Conservation (phyloP, 2,888 invertebrate genomes). For the Drosophila gaucha region DNA sequence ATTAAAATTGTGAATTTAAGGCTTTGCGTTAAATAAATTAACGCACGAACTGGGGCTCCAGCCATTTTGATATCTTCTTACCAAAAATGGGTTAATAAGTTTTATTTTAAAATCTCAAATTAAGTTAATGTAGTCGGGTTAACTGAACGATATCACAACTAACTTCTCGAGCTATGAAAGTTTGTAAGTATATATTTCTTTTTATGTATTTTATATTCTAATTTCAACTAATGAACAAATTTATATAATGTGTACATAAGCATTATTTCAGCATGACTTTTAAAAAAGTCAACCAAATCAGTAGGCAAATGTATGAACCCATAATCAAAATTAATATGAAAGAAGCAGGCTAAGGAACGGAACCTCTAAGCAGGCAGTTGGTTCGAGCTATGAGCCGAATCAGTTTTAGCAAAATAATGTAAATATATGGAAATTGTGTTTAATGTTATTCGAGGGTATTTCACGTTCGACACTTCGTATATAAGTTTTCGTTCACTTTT, state of each 20-base stretch:
- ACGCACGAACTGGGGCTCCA: constrained; percentile 60
- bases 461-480: neutral
- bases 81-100: neutral
- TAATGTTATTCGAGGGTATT: neutral
- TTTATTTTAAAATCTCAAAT: neutral
- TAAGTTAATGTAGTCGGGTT: neutral
- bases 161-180: neutral
- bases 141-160: neutral
- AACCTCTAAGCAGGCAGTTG: too few relatives aligned
- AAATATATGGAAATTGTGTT: too few relatives aligned
- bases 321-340: too few relatives aligned
- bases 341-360: too few relatives aligned
- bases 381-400: too few relatives aligned
- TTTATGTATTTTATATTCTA: neutral
- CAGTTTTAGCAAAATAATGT: too few relatives aligned
- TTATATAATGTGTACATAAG: too few relatives aligned
- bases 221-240: too few relatives aligned
- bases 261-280: too few relatives aligned
- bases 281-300: too few relatives aligned
- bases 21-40: constrained; percentile 75
- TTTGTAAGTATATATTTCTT: too few relatives aligned
- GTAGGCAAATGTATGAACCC: too few relatives aligned
- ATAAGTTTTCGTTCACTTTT: neutral
- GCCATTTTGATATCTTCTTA: constrained; percentile 33
- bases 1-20: constrained; percentile 80